Percentiles rank a stretch among this genome's conserved stretches.
These are phyloP conservation scores for Panurus biarmicus DNA, from an alignment of 2,113 vertebrate species.

Conservation along the genomic window DNA sequence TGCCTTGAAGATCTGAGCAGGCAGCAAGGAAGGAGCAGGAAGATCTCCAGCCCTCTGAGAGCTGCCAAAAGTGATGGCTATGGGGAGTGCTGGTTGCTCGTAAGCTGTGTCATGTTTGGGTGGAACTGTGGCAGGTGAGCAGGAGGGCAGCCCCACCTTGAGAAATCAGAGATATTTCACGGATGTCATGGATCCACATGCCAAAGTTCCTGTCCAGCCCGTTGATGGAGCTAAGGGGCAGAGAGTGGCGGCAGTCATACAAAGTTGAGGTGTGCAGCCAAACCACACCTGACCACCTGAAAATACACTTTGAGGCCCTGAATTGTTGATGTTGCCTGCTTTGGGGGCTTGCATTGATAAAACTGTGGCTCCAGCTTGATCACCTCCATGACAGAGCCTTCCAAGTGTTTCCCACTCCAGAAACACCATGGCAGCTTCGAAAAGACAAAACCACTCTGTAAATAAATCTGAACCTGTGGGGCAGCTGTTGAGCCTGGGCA, in stretches of 20 bases:
- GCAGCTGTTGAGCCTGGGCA: background rate
- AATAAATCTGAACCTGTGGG: fast-evolving
- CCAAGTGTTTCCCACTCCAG: background rate
- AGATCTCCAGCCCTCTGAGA: background rate
- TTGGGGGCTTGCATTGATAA: background rate
- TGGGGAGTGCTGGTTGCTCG: fast-evolving
- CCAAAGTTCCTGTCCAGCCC: background rate
- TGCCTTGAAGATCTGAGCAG: background rate
- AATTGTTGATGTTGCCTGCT: background rate
- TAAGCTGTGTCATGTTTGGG: background rate
- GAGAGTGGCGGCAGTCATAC: fast-evolving
- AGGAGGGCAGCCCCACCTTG: background rate
- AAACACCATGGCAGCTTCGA: fast-evolving
- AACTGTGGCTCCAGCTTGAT: background rate
- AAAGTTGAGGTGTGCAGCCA: background rate
- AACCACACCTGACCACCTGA: background rate
- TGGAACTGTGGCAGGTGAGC: background rate
- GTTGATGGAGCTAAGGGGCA: fast-evolving
- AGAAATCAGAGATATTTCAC: background rate
- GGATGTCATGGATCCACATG: background rate
- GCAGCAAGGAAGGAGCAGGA: background rate
- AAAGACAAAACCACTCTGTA: background rate
- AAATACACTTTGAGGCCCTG: fast-evolving
- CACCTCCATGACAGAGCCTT: background rate
- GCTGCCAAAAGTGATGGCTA: background rate